These are phyloP conservation scores for Ichneumoninae sp. DNA, from an alignment of 2,888 invertebrate species.

Conservation along the genomic window DNA sequence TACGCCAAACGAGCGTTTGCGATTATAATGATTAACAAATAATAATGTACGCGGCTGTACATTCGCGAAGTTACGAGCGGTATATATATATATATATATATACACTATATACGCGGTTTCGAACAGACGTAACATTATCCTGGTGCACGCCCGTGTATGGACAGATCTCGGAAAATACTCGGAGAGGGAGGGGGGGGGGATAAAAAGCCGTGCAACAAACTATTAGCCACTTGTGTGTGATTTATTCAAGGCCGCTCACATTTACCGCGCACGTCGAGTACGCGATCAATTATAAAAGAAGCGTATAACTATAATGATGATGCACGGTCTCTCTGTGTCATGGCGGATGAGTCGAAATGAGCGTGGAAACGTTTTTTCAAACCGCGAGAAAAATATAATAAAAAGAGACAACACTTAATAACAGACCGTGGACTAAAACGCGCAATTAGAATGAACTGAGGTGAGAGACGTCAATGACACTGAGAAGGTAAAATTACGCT, in stretches of 20 bases:
- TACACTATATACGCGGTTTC: background rate
- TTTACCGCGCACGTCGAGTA: slow-evolving; percentile 40
- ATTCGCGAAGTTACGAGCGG: slow-evolving; percentile 15
- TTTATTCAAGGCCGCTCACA: slow-evolving; percentile 56
- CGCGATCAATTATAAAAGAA: slow-evolving; percentile 61
- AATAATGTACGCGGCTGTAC: slow-evolving; percentile 29
- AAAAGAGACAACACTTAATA: slow-evolving; percentile 10
- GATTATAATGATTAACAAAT: slow-evolving; percentile 56
- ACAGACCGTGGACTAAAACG: background rate
- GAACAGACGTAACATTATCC: slow-evolving; percentile 37
- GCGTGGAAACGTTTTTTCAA: slow-evolving; percentile 6
- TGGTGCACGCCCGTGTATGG: slow-evolving; percentile 7
- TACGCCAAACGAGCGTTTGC: slow-evolving; percentile 20
- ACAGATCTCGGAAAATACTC: slow-evolving; percentile 14
- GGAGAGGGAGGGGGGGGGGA: background rate
- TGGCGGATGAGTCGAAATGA: slow-evolving; percentile 32
- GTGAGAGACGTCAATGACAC: slow-evolving; percentile 12
- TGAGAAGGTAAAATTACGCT: slow-evolving; percentile 4
- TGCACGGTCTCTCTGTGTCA: slow-evolving; percentile 26
- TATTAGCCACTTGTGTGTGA: slow-evolving; percentile 43
- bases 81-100: too few species aligned
- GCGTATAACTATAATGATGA: slow-evolving; percentile 39
- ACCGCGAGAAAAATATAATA: slow-evolving; percentile 22
- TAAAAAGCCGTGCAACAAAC: slow-evolving; percentile 24
- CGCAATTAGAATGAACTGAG: slow-evolving; percentile 4